These are phyloP conservation scores for Nasonovia ribisnigri DNA, from an alignment of 2,888 invertebrate genomes.

Conservation along the genomic window DNA sequence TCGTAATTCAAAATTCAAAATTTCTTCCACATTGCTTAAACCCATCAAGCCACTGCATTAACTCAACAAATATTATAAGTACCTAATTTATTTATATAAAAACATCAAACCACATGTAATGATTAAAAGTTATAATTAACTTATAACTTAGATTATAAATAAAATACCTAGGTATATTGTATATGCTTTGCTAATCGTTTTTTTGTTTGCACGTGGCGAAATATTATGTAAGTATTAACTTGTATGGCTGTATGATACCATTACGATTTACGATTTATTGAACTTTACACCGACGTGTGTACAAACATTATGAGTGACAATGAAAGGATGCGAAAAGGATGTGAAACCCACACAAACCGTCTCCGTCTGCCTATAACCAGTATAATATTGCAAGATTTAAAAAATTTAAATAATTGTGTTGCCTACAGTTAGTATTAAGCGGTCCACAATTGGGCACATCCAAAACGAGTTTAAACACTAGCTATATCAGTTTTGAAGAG, in stretches of 20 bases:
- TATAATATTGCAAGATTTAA: neutral
- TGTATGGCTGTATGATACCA: neutral
- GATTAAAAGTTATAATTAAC: neutral
- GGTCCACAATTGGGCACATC: neutral
- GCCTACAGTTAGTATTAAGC: neutral
- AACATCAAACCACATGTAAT: neutral
- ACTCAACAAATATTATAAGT: neutral
- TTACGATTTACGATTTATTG: neutral
- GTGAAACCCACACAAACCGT: neutral
- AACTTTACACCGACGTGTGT: neutral
- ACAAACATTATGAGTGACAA: neutral
- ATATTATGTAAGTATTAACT: neutral
- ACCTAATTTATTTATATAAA: neutral
- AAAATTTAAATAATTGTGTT: neutral
- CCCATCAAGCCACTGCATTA: neutral
- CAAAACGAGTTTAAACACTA: neutral
- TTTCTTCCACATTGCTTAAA: neutral
- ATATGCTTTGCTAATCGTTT: neutral
- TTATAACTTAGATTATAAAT: neutral
- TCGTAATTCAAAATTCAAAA: neutral
- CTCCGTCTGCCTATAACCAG: neutral
- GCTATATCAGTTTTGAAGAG: neutral
- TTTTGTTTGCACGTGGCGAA: neutral
- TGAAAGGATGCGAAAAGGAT: neutral
- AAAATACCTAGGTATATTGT: neutral